phyloP scores from a whole-genome alignment of 2,113 vertebrate genomes.

The Tragelaphus buxtoni region DNA sequence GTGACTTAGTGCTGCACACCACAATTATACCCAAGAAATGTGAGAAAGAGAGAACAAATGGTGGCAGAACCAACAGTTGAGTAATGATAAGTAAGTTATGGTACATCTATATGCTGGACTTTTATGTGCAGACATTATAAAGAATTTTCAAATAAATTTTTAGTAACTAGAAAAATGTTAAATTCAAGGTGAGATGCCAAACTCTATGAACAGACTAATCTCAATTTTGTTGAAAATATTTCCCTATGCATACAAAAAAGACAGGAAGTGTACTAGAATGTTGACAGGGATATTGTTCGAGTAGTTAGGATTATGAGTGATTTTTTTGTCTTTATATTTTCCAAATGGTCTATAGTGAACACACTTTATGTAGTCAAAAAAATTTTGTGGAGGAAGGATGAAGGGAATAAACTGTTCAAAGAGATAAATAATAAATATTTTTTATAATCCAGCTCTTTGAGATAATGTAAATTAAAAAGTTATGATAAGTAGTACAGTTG shows the following conservation, averaged over 20 bases:
- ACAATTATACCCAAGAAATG: background rate
- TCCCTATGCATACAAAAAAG: background rate
- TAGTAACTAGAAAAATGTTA: background rate
- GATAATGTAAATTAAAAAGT: background rate
- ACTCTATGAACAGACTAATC: background rate
- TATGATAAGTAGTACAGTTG: background rate
- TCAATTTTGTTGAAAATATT: background rate
- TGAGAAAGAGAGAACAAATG: background rate
- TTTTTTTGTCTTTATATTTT: slow-evolving; percentile 16
- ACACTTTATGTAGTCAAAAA: background rate
- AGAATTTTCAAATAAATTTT: background rate
- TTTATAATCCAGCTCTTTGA: background rate
- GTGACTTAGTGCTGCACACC: background rate
- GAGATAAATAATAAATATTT: background rate
- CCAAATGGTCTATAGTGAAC: background rate
- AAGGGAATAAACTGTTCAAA: background rate
- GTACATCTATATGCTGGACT: background rate
- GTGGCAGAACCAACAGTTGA: background rate
- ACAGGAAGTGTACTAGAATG: background rate
- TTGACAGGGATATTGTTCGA: background rate
- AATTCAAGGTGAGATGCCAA: background rate
- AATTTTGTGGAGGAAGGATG: background rate
- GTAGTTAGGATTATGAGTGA: background rate
- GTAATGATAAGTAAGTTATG: background rate
- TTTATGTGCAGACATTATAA: background rate